These are phyloP conservation scores for Gymnocephalus cernua DNA, from an alignment of 2,113 vertebrate genomes.

Conservation along the genomic window DNA sequence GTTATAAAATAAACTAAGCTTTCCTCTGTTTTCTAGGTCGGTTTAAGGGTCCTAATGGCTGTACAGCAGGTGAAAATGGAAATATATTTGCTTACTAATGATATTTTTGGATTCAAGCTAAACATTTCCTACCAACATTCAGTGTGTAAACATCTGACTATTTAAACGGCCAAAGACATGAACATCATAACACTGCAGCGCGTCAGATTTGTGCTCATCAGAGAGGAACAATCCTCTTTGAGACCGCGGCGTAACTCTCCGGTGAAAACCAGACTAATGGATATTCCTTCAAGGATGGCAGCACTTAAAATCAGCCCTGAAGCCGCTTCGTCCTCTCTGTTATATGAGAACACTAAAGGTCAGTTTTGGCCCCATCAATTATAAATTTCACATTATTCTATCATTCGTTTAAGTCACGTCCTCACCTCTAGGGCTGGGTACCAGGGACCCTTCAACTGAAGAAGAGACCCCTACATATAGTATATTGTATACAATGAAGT, in stretches of 20 bases:
- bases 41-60: too few relatives aligned
- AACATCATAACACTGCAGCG: not conserved
- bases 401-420: not conserved
- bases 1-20: not conserved
- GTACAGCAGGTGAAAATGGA: too few relatives aligned
- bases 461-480: too few relatives aligned
- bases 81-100: too few relatives aligned
- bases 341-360: not conserved
- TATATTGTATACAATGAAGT: too few relatives aligned
- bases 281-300: not conserved
- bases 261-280: not conserved
- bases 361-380: not conserved
- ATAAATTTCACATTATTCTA: not conserved
- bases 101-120: too few relatives aligned
- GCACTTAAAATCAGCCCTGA: not conserved
- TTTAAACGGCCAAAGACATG: not conserved
- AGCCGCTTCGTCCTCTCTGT: not conserved
- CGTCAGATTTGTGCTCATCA: not conserved
- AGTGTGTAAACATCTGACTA: not conserved
- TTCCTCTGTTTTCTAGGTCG: too few relatives aligned
- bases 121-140: not conserved
- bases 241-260: not conserved
- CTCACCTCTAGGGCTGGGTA: constrained; percentile 19
- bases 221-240: not conserved
- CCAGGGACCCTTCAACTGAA: too few relatives aligned